Evolutionary conservation across 2,113 vertebrate species (phyloP), one percentile per base, ranked within the genome.

Genomic region (Etia nguti): DNA sequence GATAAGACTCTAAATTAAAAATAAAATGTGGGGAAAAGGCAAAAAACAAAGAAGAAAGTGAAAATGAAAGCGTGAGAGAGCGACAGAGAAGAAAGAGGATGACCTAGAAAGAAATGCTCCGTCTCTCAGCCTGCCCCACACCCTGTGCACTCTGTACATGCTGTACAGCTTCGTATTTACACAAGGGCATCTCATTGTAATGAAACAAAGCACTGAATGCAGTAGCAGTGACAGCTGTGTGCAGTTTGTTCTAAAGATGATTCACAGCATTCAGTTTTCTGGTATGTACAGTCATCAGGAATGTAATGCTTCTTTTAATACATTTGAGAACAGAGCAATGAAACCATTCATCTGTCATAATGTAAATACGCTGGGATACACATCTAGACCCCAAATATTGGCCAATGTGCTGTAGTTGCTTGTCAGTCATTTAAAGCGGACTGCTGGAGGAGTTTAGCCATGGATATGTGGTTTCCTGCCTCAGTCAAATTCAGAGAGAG

Each of bases 401-500:
- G 6, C 18, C 18, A 12, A 6, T 75, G 8, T 24, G 15, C 48
- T 41, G 55, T 10, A 70, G 29, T 4, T 48, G 24, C 48, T 38
- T 65, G 43, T 79, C 60, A 59, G 36, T 80, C 82, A 57, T 16
- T 75, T 55, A 88, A 87, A 90, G 52, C 24, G 34, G 80, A 86
- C 80, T 82, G n/a, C 46, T 50, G 57, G 34, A 75, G 56, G 65
- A 79, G 86, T 90, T 87, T 41, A 68, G 20, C 62, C 24, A 29
- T 20, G 24, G 43, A 68, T 91, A 43, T 83, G 80, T 90, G 48
- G 87, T 86, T 89, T 86, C 50, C 81, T 93, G 81, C 80, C 52
- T 31, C 52, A 62, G 36, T 52, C 15, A 57, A 86, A 85, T 83
- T 86, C 68, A 56, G 70, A 60, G 52, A 75, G 68, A 85, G 68